Evolutionary conservation across 2,113 vertebrate species (phyloP), one percentile per base, ranked within the genome.

Genomic region (Promerops cafer): DNA sequence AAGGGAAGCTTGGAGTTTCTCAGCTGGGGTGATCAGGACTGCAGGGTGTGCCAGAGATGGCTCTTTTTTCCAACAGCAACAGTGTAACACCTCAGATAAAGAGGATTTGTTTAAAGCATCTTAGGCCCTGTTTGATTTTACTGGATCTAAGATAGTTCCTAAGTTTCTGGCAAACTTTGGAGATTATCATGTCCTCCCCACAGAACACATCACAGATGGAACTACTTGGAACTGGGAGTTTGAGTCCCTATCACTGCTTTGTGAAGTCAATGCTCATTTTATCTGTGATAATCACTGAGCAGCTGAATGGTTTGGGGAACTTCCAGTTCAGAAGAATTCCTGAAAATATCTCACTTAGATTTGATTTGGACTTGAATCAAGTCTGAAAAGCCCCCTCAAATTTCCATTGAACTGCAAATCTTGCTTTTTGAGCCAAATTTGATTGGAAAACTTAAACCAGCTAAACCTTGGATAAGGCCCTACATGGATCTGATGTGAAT

Each of bases 281-380:
- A 96, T 93, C 96, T 97, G 96, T 90, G 88, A 94, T 97, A 95
- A 95, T 96, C 96, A 92, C 92, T 77, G 88, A 97, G 89, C 96
- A 97, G 96, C 94, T 95, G 96, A 96, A 92, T 94, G 87, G 89
- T 96, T 97, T 96, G 96, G 94, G 95, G 95, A 94, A 94, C 94
- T 96, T 96, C 93, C 93, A 96, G 94, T 96, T 95, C 95, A 95
- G 94, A 95, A 96, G 87, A 97, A 94, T 93, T 96, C 94, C 94
- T 95, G 93, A 95, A 95, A 97, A 97, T 96, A 95, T 97, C 95
- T 96, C 92, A 90, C 92, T 96, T 95, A 95, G 83, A 95, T 87
- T 91, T 97, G 78, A 88, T 92, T 96, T 95, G 93, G 91, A 94
- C 69, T 87, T 69, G 79, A 96, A 92, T 84, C 86, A 97, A 97